Conservation (phyloP, 1,140 invertebrate genomes). For the Hestina assimilis region DNA sequence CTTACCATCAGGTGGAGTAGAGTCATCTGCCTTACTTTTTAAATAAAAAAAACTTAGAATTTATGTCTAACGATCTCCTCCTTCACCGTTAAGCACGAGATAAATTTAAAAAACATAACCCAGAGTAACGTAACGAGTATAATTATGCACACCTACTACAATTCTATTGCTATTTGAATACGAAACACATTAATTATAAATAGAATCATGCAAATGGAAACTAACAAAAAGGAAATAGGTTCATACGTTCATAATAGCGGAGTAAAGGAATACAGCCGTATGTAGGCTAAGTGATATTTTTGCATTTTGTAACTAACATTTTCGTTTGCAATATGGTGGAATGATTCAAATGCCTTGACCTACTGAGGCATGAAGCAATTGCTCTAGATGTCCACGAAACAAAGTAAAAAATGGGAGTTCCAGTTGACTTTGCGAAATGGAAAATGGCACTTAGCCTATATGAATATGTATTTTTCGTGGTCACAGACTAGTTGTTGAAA, state of each 20-base stretch:
- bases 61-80: too few relatives aligned
- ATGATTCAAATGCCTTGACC: slow-evolving; percentile 14
- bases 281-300: slow-evolving; percentile 5
- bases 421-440: slow-evolving; percentile 6
- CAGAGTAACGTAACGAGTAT: too few relatives aligned
- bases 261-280: neutral
- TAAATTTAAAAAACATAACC: too few relatives aligned
- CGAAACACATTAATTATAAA: neutral
- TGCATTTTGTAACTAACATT: slow-evolving; percentile 7
- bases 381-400: slow-evolving; percentile 9
- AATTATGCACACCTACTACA: too few relatives aligned
- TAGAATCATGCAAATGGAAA: neutral
- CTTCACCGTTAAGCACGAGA: too few relatives aligned
- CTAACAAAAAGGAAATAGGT: neutral
- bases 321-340: slow-evolving; percentile 2
- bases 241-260: neutral
- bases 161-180: too few relatives aligned
- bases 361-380: slow-evolving; percentile 10
- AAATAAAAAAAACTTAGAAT: too few relatives aligned
- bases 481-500: too few relatives aligned
- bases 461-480: neutral
- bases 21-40: too few relatives aligned
- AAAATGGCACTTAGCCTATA: neutral
- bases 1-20: too few relatives aligned
- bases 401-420: slow-evolving; percentile 7